Evolutionary conservation across 2,113 vertebrate genomes (phyloP).

Genomic region (Hiodon alosoides): DNA sequence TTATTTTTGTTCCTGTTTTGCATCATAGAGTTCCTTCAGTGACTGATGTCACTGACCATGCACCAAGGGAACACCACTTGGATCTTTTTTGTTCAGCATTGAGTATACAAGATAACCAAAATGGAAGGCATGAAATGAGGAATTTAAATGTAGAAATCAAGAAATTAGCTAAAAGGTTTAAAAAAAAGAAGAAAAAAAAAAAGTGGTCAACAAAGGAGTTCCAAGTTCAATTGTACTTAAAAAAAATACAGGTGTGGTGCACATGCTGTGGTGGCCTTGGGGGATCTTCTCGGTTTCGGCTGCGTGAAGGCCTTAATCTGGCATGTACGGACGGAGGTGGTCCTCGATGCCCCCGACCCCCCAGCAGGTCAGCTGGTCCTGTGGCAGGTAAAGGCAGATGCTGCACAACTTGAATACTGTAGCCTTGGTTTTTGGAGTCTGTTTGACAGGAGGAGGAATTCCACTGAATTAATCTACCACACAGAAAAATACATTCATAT

Average conservation of each 20-base stretch:
- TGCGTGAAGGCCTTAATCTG: constrained; percentile 82
- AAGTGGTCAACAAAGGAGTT: background rate
- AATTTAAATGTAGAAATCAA: no score
- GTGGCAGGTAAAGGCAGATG: constrained; percentile 98
- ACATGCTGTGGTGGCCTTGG: constrained; percentile 76
- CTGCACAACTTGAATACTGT: constrained; percentile 99
- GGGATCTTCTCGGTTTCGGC: constrained; percentile 72
- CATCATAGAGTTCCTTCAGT: no score
- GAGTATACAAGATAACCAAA: no score
- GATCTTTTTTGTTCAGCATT: no score
- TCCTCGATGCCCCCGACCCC: constrained; percentile 95
- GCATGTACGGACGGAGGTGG: constrained; percentile 95
- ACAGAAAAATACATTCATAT: no score
- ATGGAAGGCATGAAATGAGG: no score
- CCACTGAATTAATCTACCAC: no score
- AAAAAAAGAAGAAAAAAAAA: constrained; percentile 58
- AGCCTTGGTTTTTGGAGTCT: constrained; percentile 99
- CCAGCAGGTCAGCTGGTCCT: constrained; percentile 99
- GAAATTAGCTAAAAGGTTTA: no score
- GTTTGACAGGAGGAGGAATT: constrained; percentile 17
- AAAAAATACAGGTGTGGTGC: constrained; percentile 64
- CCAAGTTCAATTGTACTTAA: constrained; percentile 84
- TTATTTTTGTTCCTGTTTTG: no score
- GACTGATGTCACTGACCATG: no score
- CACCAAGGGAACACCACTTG: no score